A percentile compares a stretch with the other conserved stretches of the same genome.
phyloP scores from a whole-genome alignment of 2,888 invertebrate species.

The Apodemia mormo region DNA sequence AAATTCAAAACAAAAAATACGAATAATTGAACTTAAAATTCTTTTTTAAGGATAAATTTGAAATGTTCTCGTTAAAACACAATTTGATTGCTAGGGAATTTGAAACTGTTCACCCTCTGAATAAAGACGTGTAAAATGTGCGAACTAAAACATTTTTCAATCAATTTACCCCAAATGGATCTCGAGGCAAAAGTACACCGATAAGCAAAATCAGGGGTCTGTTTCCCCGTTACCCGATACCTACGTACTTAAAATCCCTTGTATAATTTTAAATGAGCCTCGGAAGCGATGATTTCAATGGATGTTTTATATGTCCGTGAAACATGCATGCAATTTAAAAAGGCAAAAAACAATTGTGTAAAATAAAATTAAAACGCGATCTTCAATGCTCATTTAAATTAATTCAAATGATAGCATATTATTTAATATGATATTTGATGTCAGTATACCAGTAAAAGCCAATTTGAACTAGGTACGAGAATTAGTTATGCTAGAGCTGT shows the following conservation, averaged over 20 bases:
- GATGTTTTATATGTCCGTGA: conserved; percentile 26
- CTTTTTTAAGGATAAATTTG: too few species aligned
- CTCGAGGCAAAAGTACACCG: conserved; percentile 55
- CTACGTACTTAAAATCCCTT: conserved; percentile 65
- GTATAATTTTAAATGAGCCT: conserved; percentile 64
- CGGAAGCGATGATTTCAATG: conserved; percentile 42
- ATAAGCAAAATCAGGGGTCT: conserved; percentile 54
- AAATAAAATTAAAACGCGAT: background rate
- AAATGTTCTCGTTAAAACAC: background rate
- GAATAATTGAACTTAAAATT: too few species aligned
- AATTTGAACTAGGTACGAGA: too few species aligned
- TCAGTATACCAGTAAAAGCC: too few species aligned
- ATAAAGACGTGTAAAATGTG: conserved; percentile 32
- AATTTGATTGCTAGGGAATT: background rate
- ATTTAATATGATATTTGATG: too few species aligned
- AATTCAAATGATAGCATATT: too few species aligned
- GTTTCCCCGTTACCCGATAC: conserved; percentile 45
- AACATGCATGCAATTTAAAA: conserved; percentile 17
- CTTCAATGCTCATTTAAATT: too few species aligned
- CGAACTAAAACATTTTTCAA: conserved; percentile 60
- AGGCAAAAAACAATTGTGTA: background rate
- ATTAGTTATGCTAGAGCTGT: too few species aligned
- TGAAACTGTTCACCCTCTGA: background rate
- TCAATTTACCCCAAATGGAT: conserved; percentile 60
- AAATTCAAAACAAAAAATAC: too few species aligned